phyloP scores from a whole-genome alignment of 2,797 vertebrate genomes.

The Gobio occitaniae region DNA sequence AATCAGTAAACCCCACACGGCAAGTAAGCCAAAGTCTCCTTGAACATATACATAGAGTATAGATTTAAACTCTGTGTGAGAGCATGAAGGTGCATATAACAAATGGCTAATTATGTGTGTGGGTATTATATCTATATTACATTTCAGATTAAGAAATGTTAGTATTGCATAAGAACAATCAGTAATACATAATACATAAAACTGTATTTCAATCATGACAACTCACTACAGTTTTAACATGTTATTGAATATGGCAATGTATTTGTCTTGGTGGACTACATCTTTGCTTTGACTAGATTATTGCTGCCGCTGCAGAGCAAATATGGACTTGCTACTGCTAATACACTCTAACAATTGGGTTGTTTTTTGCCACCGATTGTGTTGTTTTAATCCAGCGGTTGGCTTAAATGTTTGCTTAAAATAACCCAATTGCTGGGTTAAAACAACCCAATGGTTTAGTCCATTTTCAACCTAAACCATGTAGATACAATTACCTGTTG shows the following conservation, averaged over 20 bases:
- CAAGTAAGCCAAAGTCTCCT: not conserved
- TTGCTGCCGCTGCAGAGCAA: not conserved
- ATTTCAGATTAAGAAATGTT: not conserved
- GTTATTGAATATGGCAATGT: not conserved
- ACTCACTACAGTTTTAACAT: not conserved
- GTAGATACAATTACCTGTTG: too few relatives aligned
- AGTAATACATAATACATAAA: not conserved
- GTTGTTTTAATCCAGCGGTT: too few relatives aligned
- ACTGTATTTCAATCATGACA: not conserved
- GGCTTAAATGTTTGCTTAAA: too few relatives aligned
- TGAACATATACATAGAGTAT: not conserved
- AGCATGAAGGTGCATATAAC: not conserved
- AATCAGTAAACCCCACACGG: constrained; percentile 13
- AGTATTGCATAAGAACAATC: not conserved
- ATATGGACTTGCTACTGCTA: not conserved
- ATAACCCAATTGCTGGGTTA: too few relatives aligned
- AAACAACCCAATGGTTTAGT: too few relatives aligned
- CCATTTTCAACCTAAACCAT: too few relatives aligned
- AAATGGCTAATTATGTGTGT: not conserved
- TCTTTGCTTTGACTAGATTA: not conserved
- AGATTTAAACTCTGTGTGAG: not conserved
- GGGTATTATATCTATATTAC: not conserved
- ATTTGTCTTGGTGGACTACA: not conserved
- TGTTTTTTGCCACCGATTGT: too few relatives aligned
- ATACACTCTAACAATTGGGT: not conserved